A percentile compares a stretch with the other conserved stretches of the same genome.
phyloP scores from a whole-genome alignment of 2,113 vertebrate genomes.

The Cynoglossus semilaevis region DNA sequence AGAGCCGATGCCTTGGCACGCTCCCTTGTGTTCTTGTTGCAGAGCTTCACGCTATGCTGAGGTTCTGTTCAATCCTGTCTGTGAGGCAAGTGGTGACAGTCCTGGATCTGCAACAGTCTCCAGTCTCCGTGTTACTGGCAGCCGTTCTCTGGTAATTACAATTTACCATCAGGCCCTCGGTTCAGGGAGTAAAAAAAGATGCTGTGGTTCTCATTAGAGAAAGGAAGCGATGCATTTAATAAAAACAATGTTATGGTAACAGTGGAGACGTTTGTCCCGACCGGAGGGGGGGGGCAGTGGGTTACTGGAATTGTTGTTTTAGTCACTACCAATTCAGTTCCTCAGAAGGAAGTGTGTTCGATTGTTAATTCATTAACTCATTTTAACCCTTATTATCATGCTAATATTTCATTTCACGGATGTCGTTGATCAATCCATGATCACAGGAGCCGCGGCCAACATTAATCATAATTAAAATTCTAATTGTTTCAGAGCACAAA shows the following conservation, averaged over 20 bases:
- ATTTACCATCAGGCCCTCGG: constrained; percentile 49
- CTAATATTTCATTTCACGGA: too few relatives aligned
- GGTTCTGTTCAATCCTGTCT: constrained; percentile 63
- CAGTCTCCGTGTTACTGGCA: constrained; percentile 52
- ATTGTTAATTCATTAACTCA: too few relatives aligned
- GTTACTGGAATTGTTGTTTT: too few relatives aligned
- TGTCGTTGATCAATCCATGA: too few relatives aligned
- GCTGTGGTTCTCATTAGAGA: constrained; percentile 12
- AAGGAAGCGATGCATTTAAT: constrained; percentile 30
- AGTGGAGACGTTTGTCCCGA: background rate
- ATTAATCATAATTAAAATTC: too few relatives aligned
- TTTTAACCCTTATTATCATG: too few relatives aligned
- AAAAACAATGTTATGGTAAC: background rate
- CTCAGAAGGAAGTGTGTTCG: too few relatives aligned
- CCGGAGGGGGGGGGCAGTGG: too few relatives aligned
- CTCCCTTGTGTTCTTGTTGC: constrained; percentile 33
- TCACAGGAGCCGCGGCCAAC: too few relatives aligned
- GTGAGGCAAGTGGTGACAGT: constrained; percentile 66
- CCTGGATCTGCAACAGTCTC: constrained; percentile 41
- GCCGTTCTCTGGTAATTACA: constrained; percentile 52
- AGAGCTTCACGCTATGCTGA: constrained; percentile 29
- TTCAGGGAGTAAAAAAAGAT: constrained; percentile 29
- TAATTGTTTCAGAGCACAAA: too few relatives aligned
- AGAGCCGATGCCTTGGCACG: constrained; percentile 50
- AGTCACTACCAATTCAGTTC: too few relatives aligned